Evolutionary conservation across 2,888 invertebrate genomes (phyloP), one percentile per base, ranked within the genome.

Genomic region (Drosophila mimetica): DNA sequence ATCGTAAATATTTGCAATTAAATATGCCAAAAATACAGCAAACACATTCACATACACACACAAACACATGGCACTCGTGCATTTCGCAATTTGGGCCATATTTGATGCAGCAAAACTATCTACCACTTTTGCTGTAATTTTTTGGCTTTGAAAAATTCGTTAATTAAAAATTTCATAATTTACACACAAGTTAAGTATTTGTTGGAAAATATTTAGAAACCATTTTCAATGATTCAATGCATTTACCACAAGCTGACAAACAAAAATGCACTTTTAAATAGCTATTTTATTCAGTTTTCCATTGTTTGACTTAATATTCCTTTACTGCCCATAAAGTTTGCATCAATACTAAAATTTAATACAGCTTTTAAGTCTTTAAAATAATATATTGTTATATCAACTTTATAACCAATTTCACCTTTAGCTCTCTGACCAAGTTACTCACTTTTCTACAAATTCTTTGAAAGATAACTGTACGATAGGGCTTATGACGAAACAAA

Each of bases 1-100:
- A 32, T 48, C 57, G 57, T 73, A 87, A 82, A 78, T 79, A 82
- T 87, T 74, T 85, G 74, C 88, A 87, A 87, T 83, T 87, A 87
- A 85, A 85, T 83, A 78, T 85, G 82, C 67, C 74, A 61, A 64
- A 73, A 54, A 64, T 63, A 39, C 47, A 48, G 41, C 50, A 41
- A 25, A 50, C n/a, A n/a, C n/a, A 53, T 41, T 50, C 54, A 53
- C 41, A 58, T 48, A 50, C 20, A 51, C 46, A 39, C 48, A 36
- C 37, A 32, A 14, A 18, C 39, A 22, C 34, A 14, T 22, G 22
- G 22, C 47, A 30, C 44, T 16, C 16, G 22, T 55, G 52, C 57
- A 53, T 46, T 65, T 32, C 37, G 47, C 65, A 50, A 53, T 50
- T 65, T 73, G 22, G 57, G 53, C 44, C 36, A 57, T 34, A 63